A percentile compares a stretch with the other conserved stretches of the same genome.
phyloP scores from a whole-genome alignment of 2,113 vertebrate species.

The Thryonomys swinderianus region DNA sequence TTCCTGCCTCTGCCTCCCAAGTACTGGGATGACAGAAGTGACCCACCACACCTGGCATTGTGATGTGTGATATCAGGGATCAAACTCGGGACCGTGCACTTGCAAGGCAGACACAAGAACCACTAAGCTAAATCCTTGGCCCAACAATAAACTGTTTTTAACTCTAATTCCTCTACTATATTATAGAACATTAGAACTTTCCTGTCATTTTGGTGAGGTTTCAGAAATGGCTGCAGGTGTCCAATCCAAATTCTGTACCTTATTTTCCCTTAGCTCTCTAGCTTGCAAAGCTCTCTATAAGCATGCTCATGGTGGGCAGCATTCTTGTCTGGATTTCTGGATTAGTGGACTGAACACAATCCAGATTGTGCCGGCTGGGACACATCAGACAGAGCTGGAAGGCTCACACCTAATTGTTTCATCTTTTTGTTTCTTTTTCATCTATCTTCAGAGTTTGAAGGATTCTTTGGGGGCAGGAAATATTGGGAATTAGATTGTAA shows the following conservation, averaged over 20 bases:
- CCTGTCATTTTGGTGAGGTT: not conserved
- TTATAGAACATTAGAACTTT: not conserved
- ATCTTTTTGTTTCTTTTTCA: slow-evolving; percentile 17
- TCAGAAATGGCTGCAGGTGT: not conserved
- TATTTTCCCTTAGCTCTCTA: not conserved
- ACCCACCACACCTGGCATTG: too few relatives aligned
- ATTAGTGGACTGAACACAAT: not conserved
- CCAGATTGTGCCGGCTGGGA: not conserved
- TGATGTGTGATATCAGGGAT: too few relatives aligned
- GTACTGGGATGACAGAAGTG: too few relatives aligned
- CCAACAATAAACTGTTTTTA: not conserved
- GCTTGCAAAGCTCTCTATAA: not conserved
- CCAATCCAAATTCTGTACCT: not conserved
- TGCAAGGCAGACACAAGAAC: too few relatives aligned
- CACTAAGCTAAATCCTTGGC: too few relatives aligned
- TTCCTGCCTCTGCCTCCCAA: too few relatives aligned
- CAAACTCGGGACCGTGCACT: too few relatives aligned
- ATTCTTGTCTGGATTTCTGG: not conserved
- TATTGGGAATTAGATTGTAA: not conserved
- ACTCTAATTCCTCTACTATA: not conserved
- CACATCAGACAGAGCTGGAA: not conserved
- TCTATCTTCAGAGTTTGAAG: not conserved
- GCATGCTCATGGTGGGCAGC: not conserved
- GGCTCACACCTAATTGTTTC: not conserved
- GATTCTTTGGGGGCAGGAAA: not conserved